Conservation (phyloP, 2,113 vertebrate species). For the Grus americana region DNA sequence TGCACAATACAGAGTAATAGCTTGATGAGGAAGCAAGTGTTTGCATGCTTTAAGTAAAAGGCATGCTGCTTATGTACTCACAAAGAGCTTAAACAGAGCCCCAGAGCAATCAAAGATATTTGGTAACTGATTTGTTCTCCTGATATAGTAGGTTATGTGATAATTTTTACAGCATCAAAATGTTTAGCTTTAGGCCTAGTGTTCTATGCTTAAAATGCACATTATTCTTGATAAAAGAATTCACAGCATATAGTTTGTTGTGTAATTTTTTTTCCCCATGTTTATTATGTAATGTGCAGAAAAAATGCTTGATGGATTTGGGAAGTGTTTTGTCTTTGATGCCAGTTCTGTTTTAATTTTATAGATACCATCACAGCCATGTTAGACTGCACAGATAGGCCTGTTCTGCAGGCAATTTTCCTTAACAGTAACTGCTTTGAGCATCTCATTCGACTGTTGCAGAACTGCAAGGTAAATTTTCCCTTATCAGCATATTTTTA, state of each 20-base stretch:
- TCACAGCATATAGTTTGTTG: background rate
- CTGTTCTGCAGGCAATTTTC: slow-evolving; percentile 97
- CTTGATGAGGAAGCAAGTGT: background rate
- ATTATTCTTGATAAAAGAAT: background rate
- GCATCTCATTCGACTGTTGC: slow-evolving; percentile 92
- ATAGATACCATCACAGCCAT: slow-evolving; percentile 95
- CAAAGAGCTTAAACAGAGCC: background rate
- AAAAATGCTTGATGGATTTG: background rate
- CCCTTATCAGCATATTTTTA: background rate
- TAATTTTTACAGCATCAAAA: background rate
- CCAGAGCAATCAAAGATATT: background rate
- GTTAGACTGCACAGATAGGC: slow-evolving; percentile 94
- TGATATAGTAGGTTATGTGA: background rate
- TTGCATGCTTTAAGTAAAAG: background rate
- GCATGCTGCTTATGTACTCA: background rate
- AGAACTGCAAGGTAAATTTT: slow-evolving; percentile 95
- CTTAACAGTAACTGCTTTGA: slow-evolving; percentile 99
- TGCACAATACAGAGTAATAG: background rate
- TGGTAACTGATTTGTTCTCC: background rate
- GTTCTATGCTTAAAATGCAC: background rate
- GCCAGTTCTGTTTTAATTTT: slow-evolving; percentile 56
- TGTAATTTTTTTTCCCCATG: background rate
- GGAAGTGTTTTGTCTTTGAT: slow-evolving; percentile 11
- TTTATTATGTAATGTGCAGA: background rate
- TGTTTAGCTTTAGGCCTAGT: background rate